Conservation (phyloP, 2,888 invertebrate genomes). For the Drosophila pseudotakahashii region DNA sequence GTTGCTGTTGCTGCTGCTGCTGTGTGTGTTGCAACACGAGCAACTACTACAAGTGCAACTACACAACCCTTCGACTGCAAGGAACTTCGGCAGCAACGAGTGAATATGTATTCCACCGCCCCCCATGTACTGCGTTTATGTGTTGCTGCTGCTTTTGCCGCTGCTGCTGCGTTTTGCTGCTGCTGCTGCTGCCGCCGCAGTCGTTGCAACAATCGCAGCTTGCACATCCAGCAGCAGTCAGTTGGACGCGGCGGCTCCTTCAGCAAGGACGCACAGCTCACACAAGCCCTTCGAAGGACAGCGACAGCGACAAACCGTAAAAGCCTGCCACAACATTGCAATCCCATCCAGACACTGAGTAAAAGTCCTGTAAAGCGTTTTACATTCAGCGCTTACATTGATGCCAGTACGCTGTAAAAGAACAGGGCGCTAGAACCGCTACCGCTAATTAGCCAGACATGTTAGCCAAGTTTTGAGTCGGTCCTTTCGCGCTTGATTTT, state of each 20-base stretch:
- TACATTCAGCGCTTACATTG: constrained; percentile 52
- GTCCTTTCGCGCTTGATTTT: constrained; percentile 32
- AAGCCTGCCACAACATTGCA: constrained; percentile 13
- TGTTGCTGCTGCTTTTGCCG: constrained; percentile 53
- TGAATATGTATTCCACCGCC: constrained; percentile 45
- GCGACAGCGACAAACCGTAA: constrained; percentile 16
- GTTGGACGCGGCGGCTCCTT: constrained; percentile 83
- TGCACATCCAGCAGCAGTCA: constrained; percentile 75
- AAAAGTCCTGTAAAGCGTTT: constrained; percentile 63
- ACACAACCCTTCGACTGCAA: constrained; percentile 71
- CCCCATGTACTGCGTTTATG: constrained; percentile 55
- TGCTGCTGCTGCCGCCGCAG: constrained; percentile 45
- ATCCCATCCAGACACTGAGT: constrained; percentile 6
- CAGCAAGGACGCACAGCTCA: constrained; percentile 82
- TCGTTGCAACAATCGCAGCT: constrained; percentile 77
- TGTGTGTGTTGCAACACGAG: constrained; percentile 65
- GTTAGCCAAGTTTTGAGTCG: constrained; percentile 32
- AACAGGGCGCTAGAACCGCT: constrained; percentile 20
- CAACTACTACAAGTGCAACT: constrained; percentile 44
- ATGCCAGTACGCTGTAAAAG: constrained; percentile 47
- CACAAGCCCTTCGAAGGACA: constrained; percentile 46
- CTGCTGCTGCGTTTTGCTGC: constrained; percentile 46
- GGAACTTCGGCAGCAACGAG: constrained; percentile 59
- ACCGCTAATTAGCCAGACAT: constrained; percentile 37
- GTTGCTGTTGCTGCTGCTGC: constrained; percentile 40